A percentile compares a stretch with the other conserved stretches of the same genome.
These are phyloP conservation scores for Acanthisitta chloris DNA, from an alignment of 2,113 vertebrate species.

Conservation along the genomic window DNA sequence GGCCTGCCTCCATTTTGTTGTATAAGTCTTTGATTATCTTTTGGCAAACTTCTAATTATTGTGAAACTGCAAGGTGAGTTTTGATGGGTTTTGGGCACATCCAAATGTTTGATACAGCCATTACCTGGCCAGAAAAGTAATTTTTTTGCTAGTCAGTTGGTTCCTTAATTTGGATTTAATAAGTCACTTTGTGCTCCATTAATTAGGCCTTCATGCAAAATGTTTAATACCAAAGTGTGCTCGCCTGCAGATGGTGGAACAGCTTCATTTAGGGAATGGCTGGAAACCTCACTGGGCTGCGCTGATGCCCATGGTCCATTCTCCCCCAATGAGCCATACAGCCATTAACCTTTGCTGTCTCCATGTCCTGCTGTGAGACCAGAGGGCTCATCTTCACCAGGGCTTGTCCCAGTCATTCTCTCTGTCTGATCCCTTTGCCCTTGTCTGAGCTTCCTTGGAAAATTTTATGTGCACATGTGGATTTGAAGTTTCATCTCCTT, in stretches of 20 bases:
- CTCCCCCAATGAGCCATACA: slow-evolving; percentile 10
- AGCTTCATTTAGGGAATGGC: slow-evolving; percentile 36
- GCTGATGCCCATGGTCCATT: not conserved
- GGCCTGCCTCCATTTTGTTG: not conserved
- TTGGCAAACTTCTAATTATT: not conserved
- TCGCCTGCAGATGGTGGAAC: slow-evolving; percentile 17
- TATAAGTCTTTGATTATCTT: not conserved
- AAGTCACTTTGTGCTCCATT: slow-evolving; percentile 51
- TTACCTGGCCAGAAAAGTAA: slow-evolving; percentile 8
- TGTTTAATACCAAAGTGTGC: slow-evolving; percentile 17
- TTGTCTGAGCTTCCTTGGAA: not conserved
- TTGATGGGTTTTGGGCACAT: not conserved
- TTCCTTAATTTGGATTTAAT: slow-evolving; percentile 46
- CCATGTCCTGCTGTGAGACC: not conserved
- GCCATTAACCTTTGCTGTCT: not conserved
- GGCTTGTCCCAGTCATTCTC: not conserved
- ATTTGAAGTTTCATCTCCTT: not conserved
- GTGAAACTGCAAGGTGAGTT: not conserved
- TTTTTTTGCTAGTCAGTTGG: slow-evolving; percentile 43
- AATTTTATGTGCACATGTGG: not conserved
- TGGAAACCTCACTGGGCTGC: not conserved
- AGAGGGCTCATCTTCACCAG: not conserved
- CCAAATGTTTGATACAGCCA: not conserved
- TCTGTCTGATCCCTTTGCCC: not conserved
- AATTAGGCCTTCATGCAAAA: slow-evolving; percentile 48